Evolutionary conservation across 2,113 vertebrate genomes (phyloP).

Genomic region (Lutjanus erythropterus): DNA sequence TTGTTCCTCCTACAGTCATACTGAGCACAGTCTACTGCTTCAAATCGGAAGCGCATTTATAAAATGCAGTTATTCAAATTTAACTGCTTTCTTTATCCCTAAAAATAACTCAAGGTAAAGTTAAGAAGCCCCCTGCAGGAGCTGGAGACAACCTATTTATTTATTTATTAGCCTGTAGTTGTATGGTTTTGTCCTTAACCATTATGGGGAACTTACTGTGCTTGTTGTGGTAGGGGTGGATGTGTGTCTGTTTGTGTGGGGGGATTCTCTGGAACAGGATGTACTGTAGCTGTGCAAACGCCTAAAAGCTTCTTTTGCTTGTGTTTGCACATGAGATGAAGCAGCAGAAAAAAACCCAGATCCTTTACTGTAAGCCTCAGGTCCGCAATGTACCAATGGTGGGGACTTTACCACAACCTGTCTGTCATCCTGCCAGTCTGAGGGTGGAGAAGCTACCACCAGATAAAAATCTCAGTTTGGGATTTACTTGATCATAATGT

Average conservation of each 20-base stretch:
- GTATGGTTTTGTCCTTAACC: constrained; percentile 19
- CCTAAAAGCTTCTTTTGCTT: constrained; percentile 47
- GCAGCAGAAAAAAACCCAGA: constrained; percentile 19
- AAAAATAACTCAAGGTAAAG: background rate
- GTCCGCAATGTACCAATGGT: constrained; percentile 21
- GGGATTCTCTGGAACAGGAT: constrained; percentile 74
- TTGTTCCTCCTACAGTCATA: background rate
- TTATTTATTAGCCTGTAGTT: too few species aligned
- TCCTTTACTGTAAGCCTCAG: constrained; percentile 52
- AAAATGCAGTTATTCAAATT: constrained; percentile 10
- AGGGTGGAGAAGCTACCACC: background rate
- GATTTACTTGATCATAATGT: constrained; percentile 31
- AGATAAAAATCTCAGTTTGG: constrained; percentile 57
- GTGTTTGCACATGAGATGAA: constrained; percentile 76
- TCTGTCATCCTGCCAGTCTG: constrained; percentile 3
- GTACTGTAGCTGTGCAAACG: constrained; percentile 67
- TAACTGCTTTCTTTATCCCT: background rate
- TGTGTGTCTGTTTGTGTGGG: constrained; percentile 18
- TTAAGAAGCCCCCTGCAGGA: background rate
- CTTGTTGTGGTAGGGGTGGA: constrained; percentile 8
- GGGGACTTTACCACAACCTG: constrained; percentile 42
- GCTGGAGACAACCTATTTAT: background rate
- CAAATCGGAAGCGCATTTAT: background rate
- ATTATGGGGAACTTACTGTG: constrained; percentile 41
- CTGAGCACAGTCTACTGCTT: background rate